phyloP scores from a whole-genome alignment of 2,888 invertebrate genomes.

The Andrena flavipes region DNA sequence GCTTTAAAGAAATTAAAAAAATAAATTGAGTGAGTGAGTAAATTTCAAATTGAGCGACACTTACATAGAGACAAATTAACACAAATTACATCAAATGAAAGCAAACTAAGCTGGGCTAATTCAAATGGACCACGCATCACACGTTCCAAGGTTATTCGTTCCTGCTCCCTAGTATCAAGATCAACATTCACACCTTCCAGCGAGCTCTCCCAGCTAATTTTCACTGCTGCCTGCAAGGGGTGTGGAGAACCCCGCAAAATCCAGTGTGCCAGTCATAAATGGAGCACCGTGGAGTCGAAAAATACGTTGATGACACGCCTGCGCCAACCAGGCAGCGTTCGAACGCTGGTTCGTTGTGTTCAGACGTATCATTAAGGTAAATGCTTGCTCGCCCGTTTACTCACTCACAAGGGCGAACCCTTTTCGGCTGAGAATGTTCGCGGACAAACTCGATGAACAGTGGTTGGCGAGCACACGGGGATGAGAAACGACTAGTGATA shows the following conservation, averaged over 20 bases:
- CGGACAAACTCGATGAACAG: constrained; percentile 20
- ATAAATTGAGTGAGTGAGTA: too few relatives aligned
- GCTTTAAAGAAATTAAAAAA: too few relatives aligned
- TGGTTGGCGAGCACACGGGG: constrained; percentile 15
- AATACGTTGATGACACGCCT: constrained; percentile 13
- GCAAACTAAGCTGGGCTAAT: too few relatives aligned
- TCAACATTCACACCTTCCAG: background rate
- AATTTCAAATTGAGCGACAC: too few relatives aligned
- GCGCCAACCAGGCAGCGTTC: background rate
- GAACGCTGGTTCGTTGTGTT: constrained; percentile 21
- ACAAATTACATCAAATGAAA: too few relatives aligned
- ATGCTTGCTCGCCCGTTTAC: constrained; percentile 30
- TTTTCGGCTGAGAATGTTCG: constrained; percentile 27
- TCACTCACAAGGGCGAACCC: constrained; percentile 15
- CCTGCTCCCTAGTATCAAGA: background rate
- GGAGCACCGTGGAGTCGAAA: constrained; percentile 1
- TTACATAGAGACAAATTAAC: too few relatives aligned
- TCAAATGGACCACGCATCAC: too few relatives aligned
- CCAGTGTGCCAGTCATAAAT: constrained; percentile 12
- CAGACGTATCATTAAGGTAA: constrained; percentile 56
- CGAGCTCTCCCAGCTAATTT: background rate
- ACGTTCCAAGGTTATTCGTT: too few relatives aligned
- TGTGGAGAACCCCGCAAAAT: constrained; percentile 20
- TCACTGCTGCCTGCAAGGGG: background rate
- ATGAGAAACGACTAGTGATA: constrained; percentile 56